Conservation (phyloP, 1,140 invertebrate genomes). For the Caenorhabditis inopinata region DNA sequence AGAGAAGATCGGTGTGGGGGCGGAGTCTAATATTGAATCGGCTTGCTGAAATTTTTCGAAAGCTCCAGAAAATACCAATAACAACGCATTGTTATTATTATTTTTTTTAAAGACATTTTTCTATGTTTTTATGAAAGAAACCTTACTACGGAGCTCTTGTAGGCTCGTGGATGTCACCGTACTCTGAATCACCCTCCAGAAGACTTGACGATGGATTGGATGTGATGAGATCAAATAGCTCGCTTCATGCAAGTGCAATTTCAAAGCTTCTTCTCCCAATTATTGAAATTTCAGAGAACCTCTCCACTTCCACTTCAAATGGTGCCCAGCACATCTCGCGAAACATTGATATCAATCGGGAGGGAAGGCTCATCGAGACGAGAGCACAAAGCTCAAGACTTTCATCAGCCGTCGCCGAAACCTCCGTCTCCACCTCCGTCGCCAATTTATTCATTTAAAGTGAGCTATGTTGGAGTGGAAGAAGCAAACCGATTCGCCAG, state of each 20-base stretch:
- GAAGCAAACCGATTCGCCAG: no score
- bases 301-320: slow-evolving; percentile 23
- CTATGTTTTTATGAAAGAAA: no score
- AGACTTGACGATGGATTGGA: not conserved
- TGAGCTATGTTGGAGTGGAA: not conserved
- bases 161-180: slow-evolving; percentile 19
- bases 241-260: not conserved
- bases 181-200: not conserved
- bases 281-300: not conserved
- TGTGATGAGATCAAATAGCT: slow-evolving; percentile 1
- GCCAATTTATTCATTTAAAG: slow-evolving; percentile 7
- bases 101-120: no score
- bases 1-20: no score
- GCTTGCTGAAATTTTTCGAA: no score
- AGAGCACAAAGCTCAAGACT: not conserved
- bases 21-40: no score
- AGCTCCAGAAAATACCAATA: no score
- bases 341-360: slow-evolving; percentile 19
- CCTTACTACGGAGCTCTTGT: no score
- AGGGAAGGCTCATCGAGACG: not conserved
- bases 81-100: no score
- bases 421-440: not conserved
- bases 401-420: not conserved
- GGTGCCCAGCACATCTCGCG: slow-evolving; percentile 9
- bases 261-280: not conserved